These are phyloP conservation scores for Drosophila cyrtoloma DNA, from an alignment of 2,888 invertebrate species.

Conservation along the genomic window DNA sequence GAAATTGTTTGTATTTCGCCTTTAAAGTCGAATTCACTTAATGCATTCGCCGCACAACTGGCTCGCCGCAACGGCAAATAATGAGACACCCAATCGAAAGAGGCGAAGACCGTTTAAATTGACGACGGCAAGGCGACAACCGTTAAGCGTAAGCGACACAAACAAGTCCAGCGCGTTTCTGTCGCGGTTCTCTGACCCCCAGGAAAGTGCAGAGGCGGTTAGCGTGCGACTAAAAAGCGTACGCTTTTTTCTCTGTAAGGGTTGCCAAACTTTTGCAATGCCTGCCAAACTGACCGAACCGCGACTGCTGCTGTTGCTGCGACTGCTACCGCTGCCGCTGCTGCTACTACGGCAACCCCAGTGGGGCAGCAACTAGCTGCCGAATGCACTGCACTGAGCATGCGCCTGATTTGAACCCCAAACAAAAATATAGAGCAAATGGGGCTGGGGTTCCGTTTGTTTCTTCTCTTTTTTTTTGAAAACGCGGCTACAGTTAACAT, in stretches of 20 bases:
- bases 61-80: background rate
- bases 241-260: slow-evolving; percentile 29
- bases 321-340: slow-evolving; percentile 6
- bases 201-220: slow-evolving; percentile 32
- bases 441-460: background rate
- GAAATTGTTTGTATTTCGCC: slow-evolving; percentile 2
- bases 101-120: slow-evolving; percentile 5
- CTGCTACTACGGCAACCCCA: slow-evolving; percentile 41
- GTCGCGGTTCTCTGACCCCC: slow-evolving; percentile 55
- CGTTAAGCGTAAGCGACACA: slow-evolving; percentile 16
- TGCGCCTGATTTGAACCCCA: slow-evolving; percentile 48
- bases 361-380: slow-evolving; percentile 21
- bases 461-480: background rate
- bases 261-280: slow-evolving; percentile 18
- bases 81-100: background rate
- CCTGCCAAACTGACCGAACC: slow-evolving; percentile 6
- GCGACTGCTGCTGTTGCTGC: slow-evolving; percentile 6
- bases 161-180: slow-evolving; percentile 48
- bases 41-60: slow-evolving; percentile 8
- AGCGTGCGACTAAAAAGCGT: slow-evolving; percentile 17
- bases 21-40: slow-evolving; percentile 9
- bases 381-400: slow-evolving; percentile 23
- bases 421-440: slow-evolving; percentile 8
- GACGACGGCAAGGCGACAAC: slow-evolving; percentile 9
- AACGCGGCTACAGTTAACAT: background rate